These are phyloP conservation scores for Caenorhabditis zanzibari DNA, from an alignment of 2,888 invertebrate species.

Conservation along the genomic window DNA sequence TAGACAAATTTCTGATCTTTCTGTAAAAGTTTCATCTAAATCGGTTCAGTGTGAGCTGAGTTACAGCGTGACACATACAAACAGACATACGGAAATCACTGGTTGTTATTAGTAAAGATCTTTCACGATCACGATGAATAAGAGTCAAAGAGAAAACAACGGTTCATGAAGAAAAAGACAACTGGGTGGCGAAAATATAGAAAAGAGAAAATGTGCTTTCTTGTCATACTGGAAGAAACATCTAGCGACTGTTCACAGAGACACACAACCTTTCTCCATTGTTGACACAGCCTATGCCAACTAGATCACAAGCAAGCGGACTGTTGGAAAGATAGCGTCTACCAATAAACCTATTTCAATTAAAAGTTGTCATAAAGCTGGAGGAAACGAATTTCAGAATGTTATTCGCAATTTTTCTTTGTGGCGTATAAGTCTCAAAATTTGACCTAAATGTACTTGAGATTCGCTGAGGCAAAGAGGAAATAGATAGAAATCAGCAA, in stretches of 20 bases:
- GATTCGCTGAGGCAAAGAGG: background rate
- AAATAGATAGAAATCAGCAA: background rate
- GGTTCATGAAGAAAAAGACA: background rate
- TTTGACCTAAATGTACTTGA: constrained; percentile 45
- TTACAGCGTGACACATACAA: too few relatives aligned
- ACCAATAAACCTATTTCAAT: background rate
- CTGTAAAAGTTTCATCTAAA: too few relatives aligned
- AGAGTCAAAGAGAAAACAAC: background rate
- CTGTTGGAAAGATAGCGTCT: background rate
- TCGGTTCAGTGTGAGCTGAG: too few relatives aligned
- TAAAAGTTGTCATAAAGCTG: background rate
- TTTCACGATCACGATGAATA: too few relatives aligned
- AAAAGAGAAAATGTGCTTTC: constrained; percentile 9
- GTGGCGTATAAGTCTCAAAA: too few relatives aligned
- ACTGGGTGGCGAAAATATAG: background rate
- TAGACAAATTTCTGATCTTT: too few relatives aligned
- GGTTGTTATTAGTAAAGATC: too few relatives aligned
- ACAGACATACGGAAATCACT: too few relatives aligned
- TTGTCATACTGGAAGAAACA: constrained; percentile 27
- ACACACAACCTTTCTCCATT: constrained; percentile 1
- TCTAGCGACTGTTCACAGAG: constrained; percentile 25
- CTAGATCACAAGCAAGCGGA: constrained; percentile 34
- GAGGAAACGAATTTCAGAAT: background rate
- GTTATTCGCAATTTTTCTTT: too few relatives aligned
- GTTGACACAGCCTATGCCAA: constrained; percentile 57